Base-by-base conservation (phyloP, 1,140 invertebrate species). In the Ostrea denselamellosa region DNA sequence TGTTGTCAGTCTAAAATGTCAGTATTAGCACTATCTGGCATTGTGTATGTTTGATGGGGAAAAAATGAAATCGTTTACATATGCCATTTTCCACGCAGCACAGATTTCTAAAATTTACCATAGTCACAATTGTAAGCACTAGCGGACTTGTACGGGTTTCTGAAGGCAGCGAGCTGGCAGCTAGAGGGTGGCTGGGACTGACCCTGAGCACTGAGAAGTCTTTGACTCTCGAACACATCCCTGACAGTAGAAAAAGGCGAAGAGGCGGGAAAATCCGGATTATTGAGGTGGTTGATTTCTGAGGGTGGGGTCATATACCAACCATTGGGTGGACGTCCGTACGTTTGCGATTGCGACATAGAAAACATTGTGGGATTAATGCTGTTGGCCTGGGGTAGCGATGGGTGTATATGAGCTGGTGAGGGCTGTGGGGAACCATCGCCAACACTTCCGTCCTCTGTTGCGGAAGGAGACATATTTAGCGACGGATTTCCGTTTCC, bases 111-210 rank as follows among this genome's bases (percentile, higher is more conserved):
- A 87, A 92, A 94, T 89, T 94, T 94, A 25, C 91, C 90, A 81
- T 93, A 94, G 85, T 94, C 93, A 90, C 93, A 94, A 14, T 92
- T 89, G 85, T 93, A 94, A 7, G 93, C 89, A 14, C 85, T 56
- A 0, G 91, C 44, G 19, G 92, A 88, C 84, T 94, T 94, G 88
- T 94, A 94, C 0, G 92, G 91, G 12, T 91, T 85, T 85, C 93
- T 85, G 87, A 94, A 94, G n/a, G 93, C 91, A 0, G 93, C 92
- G 8, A 94, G 91, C 84, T 94, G 93, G 81, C 93, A 94, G 85
- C 93, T 94, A 4, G 93, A 90, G 34, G 90, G 81, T 3, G 89
- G 52, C 58, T 91, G 91, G n/a, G 85, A 81, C 83, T 93, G 92
- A 19, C 90, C 86, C 81, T 91, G 92, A 71, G 88, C 85, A 17